Base-by-base conservation (phyloP, 2,113 vertebrate genomes). In the Galemys pyrenaicus region DNA sequence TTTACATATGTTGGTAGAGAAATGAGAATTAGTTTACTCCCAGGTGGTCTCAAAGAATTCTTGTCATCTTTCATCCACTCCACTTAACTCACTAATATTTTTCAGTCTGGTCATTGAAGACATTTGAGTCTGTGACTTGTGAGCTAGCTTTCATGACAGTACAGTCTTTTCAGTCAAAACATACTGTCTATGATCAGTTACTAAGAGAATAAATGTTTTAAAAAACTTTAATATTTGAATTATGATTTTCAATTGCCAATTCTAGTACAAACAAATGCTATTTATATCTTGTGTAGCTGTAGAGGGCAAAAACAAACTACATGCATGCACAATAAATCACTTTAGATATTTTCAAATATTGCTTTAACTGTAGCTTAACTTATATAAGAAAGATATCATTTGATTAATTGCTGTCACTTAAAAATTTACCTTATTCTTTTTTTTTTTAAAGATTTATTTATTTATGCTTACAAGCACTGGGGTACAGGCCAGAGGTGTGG, bases 271-370 rank as follows among this genome's bases (percentile, higher is more conserved):
- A 65, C 49, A 60, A 83, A 87, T 75, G 20, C 46, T 90, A 44
- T 77, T 80, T 19, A 28, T 67, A 68, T 85, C 19, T 82, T 93
- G 8, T 32, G 56, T 30, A 70, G 39, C 28, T 92, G 3, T 81
- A 46, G 81, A 90, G 78, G 60, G 81, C 39, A 91, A 71, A 92
- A 81, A 28, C 65, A 26, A 19, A 75, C 9, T 84, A 71, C 68
- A 6, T 46, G 2, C 64, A n/a, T 2, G n/a, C 3, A 62, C 4
- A 85, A 78, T 39, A 32, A 46, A 95, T 44, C 26, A 81, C 54
- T 93, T 94, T 77, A 84, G 89, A 86, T 91, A 51, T 68, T 89
- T 86, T 75, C n/a, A 70, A 91, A 78, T 32, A 83, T 70, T 30
- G n/a, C 51, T 89, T 91, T 26, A 74, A 62, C 44, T 81, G 51